Evolutionary conservation across 2,797 vertebrate species (phyloP).

Genomic region (Toxotes lorentzi): DNA sequence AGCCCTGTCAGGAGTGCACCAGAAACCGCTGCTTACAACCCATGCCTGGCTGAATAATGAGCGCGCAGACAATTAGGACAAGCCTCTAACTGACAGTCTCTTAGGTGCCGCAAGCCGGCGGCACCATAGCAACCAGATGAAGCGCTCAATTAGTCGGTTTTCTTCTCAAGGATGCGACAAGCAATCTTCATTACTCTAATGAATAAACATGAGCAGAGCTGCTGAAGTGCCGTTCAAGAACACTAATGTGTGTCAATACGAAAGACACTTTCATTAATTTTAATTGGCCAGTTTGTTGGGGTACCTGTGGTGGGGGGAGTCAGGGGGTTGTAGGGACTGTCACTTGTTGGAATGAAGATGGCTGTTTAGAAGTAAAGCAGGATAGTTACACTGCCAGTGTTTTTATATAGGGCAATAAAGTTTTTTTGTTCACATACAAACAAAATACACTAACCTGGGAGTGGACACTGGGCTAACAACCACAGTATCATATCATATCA

Average conservation of each 20-base stretch:
- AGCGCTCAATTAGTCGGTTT: constrained; percentile 77
- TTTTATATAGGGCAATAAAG: neutral
- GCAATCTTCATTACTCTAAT: constrained; percentile 77
- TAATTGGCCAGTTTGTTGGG: constrained; percentile 68
- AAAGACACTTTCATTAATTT: constrained; percentile 66
- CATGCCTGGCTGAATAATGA: constrained; percentile 67
- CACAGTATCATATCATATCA: neutral
- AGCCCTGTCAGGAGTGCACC: constrained; percentile 53
- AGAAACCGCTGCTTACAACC: constrained; percentile 64
- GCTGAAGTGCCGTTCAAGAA: constrained; percentile 60
- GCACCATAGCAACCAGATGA: constrained; percentile 63
- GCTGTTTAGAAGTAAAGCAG: constrained; percentile 15
- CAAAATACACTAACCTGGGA: neutral
- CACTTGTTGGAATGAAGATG: constrained; percentile 16
- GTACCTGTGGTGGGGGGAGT: constrained; percentile 30
- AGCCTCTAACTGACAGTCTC: constrained; percentile 69
- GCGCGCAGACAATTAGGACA: constrained; percentile 69
- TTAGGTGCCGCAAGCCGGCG: constrained; percentile 42
- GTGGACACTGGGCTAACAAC: neutral
- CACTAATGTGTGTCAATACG: constrained; percentile 67
- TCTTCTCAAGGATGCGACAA: constrained; percentile 69
- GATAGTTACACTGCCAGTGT: neutral
- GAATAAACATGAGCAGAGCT: constrained; percentile 78
- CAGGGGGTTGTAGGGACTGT: constrained; percentile 1
- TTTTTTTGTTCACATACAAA: neutral